Conservation (phyloP, 64 coral and sea anemone species). For the Pachyseris speciosa region DNA sequence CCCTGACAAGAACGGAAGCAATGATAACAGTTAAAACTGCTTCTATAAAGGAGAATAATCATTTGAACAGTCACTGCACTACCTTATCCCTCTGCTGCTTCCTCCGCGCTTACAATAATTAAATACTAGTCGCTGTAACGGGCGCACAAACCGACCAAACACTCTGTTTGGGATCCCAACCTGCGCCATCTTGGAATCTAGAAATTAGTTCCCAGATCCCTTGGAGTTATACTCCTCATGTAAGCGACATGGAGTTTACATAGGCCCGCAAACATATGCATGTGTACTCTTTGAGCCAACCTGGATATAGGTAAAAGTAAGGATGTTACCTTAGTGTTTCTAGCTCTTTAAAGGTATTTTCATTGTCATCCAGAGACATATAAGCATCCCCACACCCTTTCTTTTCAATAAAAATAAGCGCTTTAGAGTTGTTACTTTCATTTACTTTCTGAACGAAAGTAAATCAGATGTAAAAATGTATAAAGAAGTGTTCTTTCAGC, state of each 20-base stretch:
- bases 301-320: no score
- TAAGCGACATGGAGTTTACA: neutral
- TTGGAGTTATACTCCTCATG: neutral
- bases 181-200: conserved; percentile 88
- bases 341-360: no score
- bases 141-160: conserved; percentile 89
- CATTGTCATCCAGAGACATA: no score
- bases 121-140: conserved; percentile 83
- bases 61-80: neutral
- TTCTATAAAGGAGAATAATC: neutral
- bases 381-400: no score
- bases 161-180: conserved; percentile 28
- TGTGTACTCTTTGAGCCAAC: no score
- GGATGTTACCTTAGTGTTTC: no score
- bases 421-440: no score
- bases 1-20: conserved; percentile 47
- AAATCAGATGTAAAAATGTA: no score
- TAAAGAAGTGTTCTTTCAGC: no score
- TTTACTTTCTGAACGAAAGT: no score
- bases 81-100: conserved; percentile 98
- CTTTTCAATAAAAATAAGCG: no score
- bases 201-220: neutral
- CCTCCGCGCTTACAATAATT: conserved; percentile 95
- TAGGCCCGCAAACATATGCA: neutral
- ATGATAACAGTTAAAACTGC: neutral